These are phyloP conservation scores for Melanerpes aurifrons DNA, from an alignment of 2,113 vertebrate genomes.

Conservation along the genomic window DNA sequence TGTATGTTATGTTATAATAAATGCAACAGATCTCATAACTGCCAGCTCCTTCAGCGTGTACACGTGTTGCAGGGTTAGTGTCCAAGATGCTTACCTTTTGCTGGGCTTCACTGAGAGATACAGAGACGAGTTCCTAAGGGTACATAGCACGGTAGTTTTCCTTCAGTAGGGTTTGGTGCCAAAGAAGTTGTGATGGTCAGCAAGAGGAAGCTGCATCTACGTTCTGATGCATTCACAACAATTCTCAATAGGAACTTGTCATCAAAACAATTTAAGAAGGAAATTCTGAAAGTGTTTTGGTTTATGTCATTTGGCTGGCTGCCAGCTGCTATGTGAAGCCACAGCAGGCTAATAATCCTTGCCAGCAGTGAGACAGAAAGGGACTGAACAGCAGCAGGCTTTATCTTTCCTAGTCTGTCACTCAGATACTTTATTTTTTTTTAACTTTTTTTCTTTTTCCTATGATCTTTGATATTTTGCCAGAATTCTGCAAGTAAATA, in stretches of 20 bases:
- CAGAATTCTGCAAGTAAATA: constrained; percentile 47
- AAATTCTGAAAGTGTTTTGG: constrained; percentile 4
- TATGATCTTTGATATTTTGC: constrained; percentile 1
- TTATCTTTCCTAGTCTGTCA: background rate
- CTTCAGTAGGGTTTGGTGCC: background rate
- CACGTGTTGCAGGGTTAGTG: rapidly evolving
- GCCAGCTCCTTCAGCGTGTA: rapidly evolving
- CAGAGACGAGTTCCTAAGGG: background rate
- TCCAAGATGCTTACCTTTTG: background rate
- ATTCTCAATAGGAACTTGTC: constrained; percentile 30
- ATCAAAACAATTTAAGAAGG: constrained; percentile 8
- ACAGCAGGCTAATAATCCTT: background rate
- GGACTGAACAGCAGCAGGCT: background rate
- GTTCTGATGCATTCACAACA: background rate
- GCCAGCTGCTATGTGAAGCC: background rate
- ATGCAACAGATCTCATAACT: no score
- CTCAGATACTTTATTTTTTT: background rate
- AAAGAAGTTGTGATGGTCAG: background rate
- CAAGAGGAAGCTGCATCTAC: background rate
- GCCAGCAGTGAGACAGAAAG: background rate
- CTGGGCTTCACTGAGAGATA: background rate
- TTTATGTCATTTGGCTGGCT: constrained; percentile 1
- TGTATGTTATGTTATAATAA: background rate
- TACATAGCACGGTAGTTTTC: rapidly evolving
- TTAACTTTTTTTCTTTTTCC: background rate